Base-by-base conservation (phyloP, 2,797 vertebrate species). In the Pseudochaenichthys georgianus region DNA sequence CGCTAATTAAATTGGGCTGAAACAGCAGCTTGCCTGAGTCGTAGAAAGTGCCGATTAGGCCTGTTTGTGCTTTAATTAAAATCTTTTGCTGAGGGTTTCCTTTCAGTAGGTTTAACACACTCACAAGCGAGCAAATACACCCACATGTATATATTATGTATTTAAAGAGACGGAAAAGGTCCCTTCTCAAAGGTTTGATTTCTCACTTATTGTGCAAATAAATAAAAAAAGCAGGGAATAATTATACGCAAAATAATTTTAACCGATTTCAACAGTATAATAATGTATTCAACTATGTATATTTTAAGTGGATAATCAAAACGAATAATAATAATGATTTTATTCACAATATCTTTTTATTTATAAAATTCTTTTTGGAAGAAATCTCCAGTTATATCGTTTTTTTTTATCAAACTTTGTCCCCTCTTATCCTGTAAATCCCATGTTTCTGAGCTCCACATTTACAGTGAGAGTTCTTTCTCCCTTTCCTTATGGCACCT, bases 1-100 rank as follows among this genome's bases (percentile, higher is more conserved):
- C 70, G 86, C 89, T 94, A 93, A 95, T 95, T 93, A 93, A 93
- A 93, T 91, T 81, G 77, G 84, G 91, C 91, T 94, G 92, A 95
- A 93, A 85, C 89, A 93, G 92, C 93, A 93, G 88, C 89, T 88
- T 86, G 84, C 54, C 78, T 46, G 80, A 80, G 62, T 73, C 50
- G 78, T 85, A 85, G 75, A 90, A 93, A 93, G 85, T 92, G 91
- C 88, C 75, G 89, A 93, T 94, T 94, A 90, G 87, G 85, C 78
- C 89, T 78, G 84, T 94, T 93, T 92, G 88, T 80, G 78, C 82
- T 92, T 90, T 93, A 94, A 94, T 95, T 94, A 90, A 92, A 94
- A 92, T 90, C 80, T 84, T 85, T 88, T 78, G 77, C 71, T 12
- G 50, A 77, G 80, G 83, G 82, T 90, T 87, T 73, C 68, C 46